phyloP scores from a whole-genome alignment of 30 jellyfish, hydroid and myxozoan genomes.

The Turritopsis dohrnii region DNA sequence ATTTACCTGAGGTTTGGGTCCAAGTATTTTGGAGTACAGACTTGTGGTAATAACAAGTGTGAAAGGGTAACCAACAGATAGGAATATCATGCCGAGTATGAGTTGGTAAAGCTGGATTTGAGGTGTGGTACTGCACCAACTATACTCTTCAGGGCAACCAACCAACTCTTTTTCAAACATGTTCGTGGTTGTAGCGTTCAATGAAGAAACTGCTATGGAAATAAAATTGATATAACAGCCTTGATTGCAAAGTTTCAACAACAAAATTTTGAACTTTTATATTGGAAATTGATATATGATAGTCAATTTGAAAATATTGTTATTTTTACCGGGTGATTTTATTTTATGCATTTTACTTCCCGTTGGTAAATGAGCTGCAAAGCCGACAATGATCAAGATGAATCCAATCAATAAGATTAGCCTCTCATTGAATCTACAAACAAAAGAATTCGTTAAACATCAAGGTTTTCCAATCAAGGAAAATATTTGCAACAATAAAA shows the following conservation, averaged over 20 bases:
- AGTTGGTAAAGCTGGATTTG: conserved; percentile 51
- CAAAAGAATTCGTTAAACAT: background rate
- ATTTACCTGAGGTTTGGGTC: conserved; percentile 41
- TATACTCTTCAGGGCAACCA: conserved; percentile 69
- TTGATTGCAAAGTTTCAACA: no score
- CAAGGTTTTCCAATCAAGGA: background rate
- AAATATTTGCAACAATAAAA: no score
- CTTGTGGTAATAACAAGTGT: conserved; percentile 36
- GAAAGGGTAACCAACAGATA: conserved; percentile 60
- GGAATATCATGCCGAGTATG: conserved; percentile 45
- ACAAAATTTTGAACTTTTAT: no score
- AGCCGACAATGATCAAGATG: conserved; percentile 22
- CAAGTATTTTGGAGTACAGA: conserved; percentile 26
- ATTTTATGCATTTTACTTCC: conserved; percentile 26
- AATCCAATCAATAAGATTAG: conserved; percentile 24
- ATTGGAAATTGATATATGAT: no score
- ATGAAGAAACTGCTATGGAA: background rate
- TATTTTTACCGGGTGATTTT: conserved; percentile 16
- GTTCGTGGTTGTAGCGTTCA: background rate
- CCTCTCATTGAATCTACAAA: conserved; percentile 36
- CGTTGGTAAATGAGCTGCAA: conserved; percentile 35
- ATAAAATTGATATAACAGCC: no score
- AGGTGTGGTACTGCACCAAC: conserved; percentile 63
- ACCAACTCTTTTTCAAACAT: background rate
- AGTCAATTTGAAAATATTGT: no score